Percentiles rank a stretch among this genome's conserved stretches.
Evolutionary conservation across 1,140 invertebrate genomes (phyloP).

Genomic region (Spodoptera frugiperda): DNA sequence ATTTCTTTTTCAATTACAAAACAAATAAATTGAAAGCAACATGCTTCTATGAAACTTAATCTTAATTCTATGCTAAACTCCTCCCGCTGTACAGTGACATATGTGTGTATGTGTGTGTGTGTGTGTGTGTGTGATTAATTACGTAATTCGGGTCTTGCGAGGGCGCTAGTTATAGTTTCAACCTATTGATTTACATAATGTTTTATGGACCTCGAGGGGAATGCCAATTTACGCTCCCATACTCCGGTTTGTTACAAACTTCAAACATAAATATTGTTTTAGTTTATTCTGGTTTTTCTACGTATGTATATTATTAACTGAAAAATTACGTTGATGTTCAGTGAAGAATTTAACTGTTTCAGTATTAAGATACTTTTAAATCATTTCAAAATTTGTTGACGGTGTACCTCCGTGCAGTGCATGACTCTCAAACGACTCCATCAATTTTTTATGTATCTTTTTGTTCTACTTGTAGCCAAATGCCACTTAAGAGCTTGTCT

Average conservation of each 20-base stretch:
- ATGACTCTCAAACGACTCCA: no score
- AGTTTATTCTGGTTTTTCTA: no score
- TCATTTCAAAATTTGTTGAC: no score
- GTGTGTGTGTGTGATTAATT: constrained; percentile 55
- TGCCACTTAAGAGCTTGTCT: no score
- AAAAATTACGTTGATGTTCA: neutral
- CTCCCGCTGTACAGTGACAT: neutral
- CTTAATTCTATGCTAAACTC: no score
- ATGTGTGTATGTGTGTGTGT: constrained; percentile 1
- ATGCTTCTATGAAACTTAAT: neutral
- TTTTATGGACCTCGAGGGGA: constrained; percentile 47
- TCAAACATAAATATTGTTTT: constrained; percentile 26
- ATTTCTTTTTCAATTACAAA: no score
- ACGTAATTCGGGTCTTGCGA: constrained; percentile 53
- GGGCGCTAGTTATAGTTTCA: constrained; percentile 53
- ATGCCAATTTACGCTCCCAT: constrained; percentile 41
- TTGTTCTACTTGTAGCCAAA: no score
- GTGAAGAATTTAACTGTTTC: neutral
- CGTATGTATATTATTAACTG: no score
- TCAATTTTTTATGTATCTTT: no score
- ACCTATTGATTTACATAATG: constrained; percentile 56
- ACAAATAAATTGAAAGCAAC: neutral
- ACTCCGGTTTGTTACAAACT: constrained; percentile 26
- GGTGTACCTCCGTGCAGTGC: no score
- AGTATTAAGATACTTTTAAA: neutral